phyloP scores from a whole-genome alignment of 2,113 vertebrate genomes.

The Trogon surrucura region DNA sequence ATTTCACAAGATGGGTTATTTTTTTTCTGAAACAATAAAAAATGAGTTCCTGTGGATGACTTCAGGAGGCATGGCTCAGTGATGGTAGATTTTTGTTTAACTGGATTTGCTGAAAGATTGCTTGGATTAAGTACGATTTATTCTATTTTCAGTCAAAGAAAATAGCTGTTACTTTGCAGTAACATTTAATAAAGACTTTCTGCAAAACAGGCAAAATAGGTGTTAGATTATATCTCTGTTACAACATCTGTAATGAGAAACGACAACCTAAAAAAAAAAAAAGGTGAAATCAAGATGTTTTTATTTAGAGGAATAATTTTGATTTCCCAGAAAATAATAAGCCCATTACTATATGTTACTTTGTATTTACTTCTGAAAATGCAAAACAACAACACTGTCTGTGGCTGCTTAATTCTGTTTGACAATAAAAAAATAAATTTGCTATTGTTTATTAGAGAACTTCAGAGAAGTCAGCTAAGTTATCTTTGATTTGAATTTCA shows the following conservation, averaged over 20 bases:
- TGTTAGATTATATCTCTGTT: slow-evolving; percentile 50
- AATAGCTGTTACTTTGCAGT: slow-evolving; percentile 55
- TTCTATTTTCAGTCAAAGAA: slow-evolving; percentile 25
- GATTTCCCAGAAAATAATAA: slow-evolving; percentile 67
- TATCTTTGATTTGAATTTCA: slow-evolving; percentile 76
- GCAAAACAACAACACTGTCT: slow-evolving; percentile 40
- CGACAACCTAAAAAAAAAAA: slow-evolving; percentile 53
- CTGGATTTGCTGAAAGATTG: slow-evolving; percentile 30
- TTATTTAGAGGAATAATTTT: slow-evolving; percentile 70
- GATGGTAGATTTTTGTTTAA: neutral
- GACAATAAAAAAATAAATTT: slow-evolving; percentile 74
- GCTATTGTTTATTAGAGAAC: slow-evolving; percentile 69
- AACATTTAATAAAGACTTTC: slow-evolving; percentile 65
- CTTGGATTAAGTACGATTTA: slow-evolving; percentile 37
- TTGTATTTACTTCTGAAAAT: slow-evolving; percentile 68
- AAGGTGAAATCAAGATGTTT: slow-evolving; percentile 47
- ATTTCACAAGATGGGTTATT: neutral
- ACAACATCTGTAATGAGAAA: slow-evolving; percentile 57
- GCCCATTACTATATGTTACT: slow-evolving; percentile 10
- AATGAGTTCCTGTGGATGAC: neutral
- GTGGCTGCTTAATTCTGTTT: slow-evolving; percentile 65
- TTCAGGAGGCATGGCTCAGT: neutral
- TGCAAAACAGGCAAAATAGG: neutral
- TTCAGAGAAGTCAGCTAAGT: slow-evolving; percentile 64
- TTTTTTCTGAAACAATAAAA: neutral